Evolutionary conservation across 2,113 vertebrate species (phyloP).

Genomic region (Colinus virginianus): DNA sequence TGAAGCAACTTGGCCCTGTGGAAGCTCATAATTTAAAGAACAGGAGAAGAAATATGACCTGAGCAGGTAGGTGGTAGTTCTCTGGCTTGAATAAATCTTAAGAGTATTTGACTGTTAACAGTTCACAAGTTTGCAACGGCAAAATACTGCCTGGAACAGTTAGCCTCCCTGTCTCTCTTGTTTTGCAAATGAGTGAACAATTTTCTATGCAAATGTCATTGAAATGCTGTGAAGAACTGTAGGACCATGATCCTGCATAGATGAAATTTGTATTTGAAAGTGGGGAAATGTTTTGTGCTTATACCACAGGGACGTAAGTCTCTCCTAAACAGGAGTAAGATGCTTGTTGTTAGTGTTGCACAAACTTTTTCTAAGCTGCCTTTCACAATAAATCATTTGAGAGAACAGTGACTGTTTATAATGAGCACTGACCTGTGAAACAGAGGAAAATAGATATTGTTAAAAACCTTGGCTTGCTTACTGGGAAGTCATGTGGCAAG

Average conservation of each 20-base stretch:
- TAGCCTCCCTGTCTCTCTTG: constrained; percentile 13
- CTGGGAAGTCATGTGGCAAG: not conserved
- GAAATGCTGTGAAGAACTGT: constrained; percentile 2
- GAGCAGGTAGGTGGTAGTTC: constrained; percentile 48
- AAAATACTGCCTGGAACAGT: constrained; percentile 59
- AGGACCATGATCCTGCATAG: not conserved
- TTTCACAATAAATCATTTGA: constrained; percentile 25
- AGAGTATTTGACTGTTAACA: constrained; percentile 35
- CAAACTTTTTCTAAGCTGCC: not conserved
- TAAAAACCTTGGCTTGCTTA: constrained; percentile 22
- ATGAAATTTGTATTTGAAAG: not conserved
- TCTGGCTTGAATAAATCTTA: constrained; percentile 67
- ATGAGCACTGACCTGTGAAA: constrained; percentile 52
- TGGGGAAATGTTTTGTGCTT: not conserved
- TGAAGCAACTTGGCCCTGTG: constrained; percentile 16
- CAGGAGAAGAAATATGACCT: constrained; percentile 58
- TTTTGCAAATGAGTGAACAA: not conserved
- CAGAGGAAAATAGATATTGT: constrained; percentile 35
- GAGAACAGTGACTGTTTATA: constrained; percentile 7
- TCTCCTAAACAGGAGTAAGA: not conserved
- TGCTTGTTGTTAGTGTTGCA: constrained; percentile 7
- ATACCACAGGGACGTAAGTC: not conserved
- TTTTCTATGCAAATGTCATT: constrained; percentile 27
- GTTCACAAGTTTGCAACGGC: constrained; percentile 40
- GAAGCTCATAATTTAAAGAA: constrained; percentile 56